These are phyloP conservation scores for Oryzias curvinotus DNA, from an alignment of 2,113 vertebrate genomes.

Conservation along the genomic window DNA sequence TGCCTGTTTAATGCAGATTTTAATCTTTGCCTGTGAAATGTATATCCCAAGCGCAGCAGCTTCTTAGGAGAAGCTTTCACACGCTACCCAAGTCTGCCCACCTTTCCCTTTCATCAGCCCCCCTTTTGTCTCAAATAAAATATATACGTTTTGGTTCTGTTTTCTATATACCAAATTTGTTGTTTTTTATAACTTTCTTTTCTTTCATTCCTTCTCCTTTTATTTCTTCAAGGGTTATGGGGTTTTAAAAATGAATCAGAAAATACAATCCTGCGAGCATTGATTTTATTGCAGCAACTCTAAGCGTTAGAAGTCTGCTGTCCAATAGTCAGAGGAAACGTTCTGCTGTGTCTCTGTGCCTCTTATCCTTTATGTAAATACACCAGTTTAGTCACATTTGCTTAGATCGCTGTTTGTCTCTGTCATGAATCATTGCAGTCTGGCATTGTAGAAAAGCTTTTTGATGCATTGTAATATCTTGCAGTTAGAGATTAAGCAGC, in stretches of 20 bases:
- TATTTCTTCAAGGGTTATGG: slow-evolving; percentile 13
- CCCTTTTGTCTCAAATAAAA: slow-evolving; percentile 36
- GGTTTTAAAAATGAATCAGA: slow-evolving; percentile 42
- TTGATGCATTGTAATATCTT: slow-evolving; percentile 46
- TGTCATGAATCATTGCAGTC: slow-evolving; percentile 49
- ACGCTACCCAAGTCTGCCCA: slow-evolving; percentile 56
- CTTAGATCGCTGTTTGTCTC: slow-evolving; percentile 54
- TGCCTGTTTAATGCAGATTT: slow-evolving; percentile 62
- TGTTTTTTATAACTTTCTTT: background rate
- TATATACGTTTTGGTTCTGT: slow-evolving; percentile 34
- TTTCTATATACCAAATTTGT: slow-evolving; percentile 51
- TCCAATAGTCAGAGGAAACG: slow-evolving; percentile 43
- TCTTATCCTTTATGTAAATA: slow-evolving; percentile 58
- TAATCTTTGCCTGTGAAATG: slow-evolving; percentile 75
- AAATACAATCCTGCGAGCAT: slow-evolving; percentile 45
- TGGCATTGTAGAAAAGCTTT: slow-evolving; percentile 41
- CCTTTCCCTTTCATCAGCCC: slow-evolving; percentile 45
- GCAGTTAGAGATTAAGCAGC: slow-evolving; percentile 52
- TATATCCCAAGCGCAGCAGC: slow-evolving; percentile 52
- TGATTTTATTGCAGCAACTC: slow-evolving; percentile 46
- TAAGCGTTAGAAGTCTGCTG: slow-evolving; percentile 27
- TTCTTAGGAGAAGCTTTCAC: slow-evolving; percentile 67
- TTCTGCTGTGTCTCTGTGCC: slow-evolving; percentile 41
- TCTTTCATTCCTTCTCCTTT: slow-evolving; percentile 10
- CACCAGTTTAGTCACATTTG: slow-evolving; percentile 45